Conservation (phyloP, 2,797 vertebrate genomes). For the Meda fulgida region DNA sequence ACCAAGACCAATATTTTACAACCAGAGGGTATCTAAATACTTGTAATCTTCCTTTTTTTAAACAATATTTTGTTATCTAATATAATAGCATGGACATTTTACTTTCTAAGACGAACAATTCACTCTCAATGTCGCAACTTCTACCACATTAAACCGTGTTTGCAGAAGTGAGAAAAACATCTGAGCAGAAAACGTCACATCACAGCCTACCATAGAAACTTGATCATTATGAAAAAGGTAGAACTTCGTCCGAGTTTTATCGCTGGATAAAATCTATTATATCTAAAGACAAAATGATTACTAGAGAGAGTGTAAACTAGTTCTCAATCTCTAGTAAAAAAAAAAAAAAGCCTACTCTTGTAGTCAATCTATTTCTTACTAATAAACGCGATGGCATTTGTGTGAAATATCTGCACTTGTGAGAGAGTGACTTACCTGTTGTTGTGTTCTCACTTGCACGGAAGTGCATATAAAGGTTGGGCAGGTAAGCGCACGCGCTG, state of each 20-base stretch:
- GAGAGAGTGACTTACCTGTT: constrained; percentile 33
- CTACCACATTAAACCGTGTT: background rate
- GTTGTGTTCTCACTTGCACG: constrained; percentile 83
- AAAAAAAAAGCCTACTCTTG: background rate
- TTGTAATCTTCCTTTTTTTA: background rate
- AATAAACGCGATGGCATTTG: background rate
- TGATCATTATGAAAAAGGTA: background rate
- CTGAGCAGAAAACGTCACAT: background rate
- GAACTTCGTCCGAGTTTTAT: background rate
- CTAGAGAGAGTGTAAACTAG: too few species aligned
- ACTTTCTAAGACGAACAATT: background rate
- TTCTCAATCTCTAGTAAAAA: background rate
- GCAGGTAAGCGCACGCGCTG: constrained; percentile 70
- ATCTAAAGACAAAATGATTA: background rate
- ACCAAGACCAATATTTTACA: background rate
- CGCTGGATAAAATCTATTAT: background rate
- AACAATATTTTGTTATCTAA: background rate
- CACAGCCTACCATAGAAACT: background rate
- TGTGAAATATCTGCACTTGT: background rate
- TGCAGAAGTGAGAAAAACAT: constrained; percentile 38
- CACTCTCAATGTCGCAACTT: constrained; percentile 8
- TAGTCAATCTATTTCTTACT: background rate
- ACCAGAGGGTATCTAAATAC: background rate
- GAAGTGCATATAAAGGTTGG: constrained; percentile 83
- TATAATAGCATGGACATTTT: background rate